Base-by-base conservation (phyloP, 2,888 invertebrate species). In the Serripes groenlandicus region DNA sequence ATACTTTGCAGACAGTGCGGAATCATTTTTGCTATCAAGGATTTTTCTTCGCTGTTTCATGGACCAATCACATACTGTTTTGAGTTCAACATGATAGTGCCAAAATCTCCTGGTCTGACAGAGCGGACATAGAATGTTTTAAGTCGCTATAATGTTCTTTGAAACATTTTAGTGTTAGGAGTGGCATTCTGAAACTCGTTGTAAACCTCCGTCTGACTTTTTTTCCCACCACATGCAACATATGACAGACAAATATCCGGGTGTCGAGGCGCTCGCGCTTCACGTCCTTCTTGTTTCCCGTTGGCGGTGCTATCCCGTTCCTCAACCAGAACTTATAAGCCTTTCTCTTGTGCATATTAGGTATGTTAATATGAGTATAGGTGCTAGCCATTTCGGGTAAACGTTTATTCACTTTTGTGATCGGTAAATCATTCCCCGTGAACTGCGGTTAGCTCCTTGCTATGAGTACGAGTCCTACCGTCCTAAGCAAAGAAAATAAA, bases 221-320 rank as follows among this genome's bases (percentile, higher is more conserved):
- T 64, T 34, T 64, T 35, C 21, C 15, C 32, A 34, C n/a, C n/a
- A 64, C 64, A 4, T 64, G 64, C 4, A 42, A 23, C 68, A 69
- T 69, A 26, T 69, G 68, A n/a, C 26, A 42, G 3, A 35, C 28
- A 42, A 26, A 69, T 2, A 35, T 23, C 2, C 49, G 21, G 21
- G 18, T 21, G 15, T 15, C 68, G 11, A 69, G 32, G 21, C 68
- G 68, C 49, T 69, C 35, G 18, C 68, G 32, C 26, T 69, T 69
- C 11, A 69, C 49, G 42, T 69, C 68, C 42, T 69, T 69, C 35
- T 69, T 69, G 35, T 15, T 69, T 18, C 68, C 68, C 26, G 68
- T 37, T 49, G 68, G 68, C 49, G 42, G 37, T 3, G 68, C 37
- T 5, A 34, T 42, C 2, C 9, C 42, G 3, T 15, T 23, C 28